Evolutionary conservation across 2,888 invertebrate genomes (phyloP).

Genomic region (Aproaerema taeniolella): DNA sequence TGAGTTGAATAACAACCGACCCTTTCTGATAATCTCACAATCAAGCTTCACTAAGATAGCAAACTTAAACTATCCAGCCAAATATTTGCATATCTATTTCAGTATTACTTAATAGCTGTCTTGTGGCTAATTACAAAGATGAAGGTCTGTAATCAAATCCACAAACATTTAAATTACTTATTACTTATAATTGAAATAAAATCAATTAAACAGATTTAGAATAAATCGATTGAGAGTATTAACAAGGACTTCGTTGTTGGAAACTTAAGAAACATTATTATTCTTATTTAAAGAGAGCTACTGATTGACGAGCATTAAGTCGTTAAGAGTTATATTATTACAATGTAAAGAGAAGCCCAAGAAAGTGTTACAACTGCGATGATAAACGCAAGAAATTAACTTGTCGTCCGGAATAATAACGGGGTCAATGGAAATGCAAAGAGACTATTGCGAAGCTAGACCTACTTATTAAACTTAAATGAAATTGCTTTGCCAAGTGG

Average conservation of each 20-base stretch:
- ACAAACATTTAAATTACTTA: too few relatives aligned
- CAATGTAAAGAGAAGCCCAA: too few relatives aligned
- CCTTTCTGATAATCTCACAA: neutral
- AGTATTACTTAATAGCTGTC: constrained; percentile 1
- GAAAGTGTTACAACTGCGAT: neutral
- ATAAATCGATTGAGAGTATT: too few relatives aligned
- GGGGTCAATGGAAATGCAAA: neutral
- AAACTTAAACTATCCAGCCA: constrained; percentile 4
- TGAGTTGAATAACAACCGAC: too few relatives aligned
- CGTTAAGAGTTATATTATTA: too few relatives aligned
- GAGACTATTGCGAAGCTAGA: neutral
- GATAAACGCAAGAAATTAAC: neutral
- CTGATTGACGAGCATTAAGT: constrained; percentile 4
- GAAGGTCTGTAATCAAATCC: neutral
- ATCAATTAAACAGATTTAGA: too few relatives aligned
- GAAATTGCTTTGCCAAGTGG: constrained; percentile 7
- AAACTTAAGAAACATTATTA: too few relatives aligned
- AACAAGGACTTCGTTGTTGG: too few relatives aligned
- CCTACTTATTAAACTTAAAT: constrained; percentile 9
- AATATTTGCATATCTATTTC: constrained; percentile 9
- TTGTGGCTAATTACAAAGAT: neutral
- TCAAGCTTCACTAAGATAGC: constrained; percentile 4
- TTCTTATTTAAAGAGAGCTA: too few relatives aligned
- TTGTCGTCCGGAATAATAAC: neutral
- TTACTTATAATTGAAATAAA: too few relatives aligned